Conservation (phyloP, 2,888 invertebrate genomes). For the Torymus auratus region DNA sequence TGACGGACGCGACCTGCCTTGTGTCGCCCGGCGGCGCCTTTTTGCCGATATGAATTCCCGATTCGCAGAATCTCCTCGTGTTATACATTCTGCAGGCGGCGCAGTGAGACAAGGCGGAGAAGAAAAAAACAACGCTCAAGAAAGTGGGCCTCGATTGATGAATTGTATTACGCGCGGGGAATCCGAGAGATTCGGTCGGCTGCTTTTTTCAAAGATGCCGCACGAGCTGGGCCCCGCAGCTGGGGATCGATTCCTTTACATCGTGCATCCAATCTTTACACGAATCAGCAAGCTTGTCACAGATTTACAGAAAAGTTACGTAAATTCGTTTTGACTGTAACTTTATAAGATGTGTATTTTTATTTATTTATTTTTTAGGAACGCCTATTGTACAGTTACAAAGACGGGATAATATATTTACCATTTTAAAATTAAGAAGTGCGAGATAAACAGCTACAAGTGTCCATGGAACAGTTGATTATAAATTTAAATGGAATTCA, state of each 20-base stretch:
- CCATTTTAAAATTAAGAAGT: no score
- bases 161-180: slow-evolving; percentile 41
- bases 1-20: neutral
- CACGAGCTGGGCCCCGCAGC: no score
- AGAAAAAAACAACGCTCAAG: neutral
- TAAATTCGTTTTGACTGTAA: no score
- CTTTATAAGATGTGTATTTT: no score
- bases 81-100: neutral
- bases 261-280: slow-evolving; percentile 34
- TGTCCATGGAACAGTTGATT: no score
- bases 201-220: slow-evolving; percentile 40
- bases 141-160: slow-evolving; percentile 47
- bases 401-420: no score
- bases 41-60: slow-evolving; percentile 68
- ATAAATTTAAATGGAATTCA: no score
- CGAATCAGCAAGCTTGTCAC: neutral
- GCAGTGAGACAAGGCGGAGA: neutral
- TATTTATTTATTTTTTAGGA: no score
- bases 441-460: no score
- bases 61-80: slow-evolving; percentile 66
- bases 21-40: slow-evolving; percentile 57
- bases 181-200: slow-evolving; percentile 29
- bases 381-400: no score
- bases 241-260: neutral
- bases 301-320: no score